These are phyloP conservation scores for Emmelina monodactyla DNA, from an alignment of 2,888 invertebrate species.

Conservation along the genomic window DNA sequence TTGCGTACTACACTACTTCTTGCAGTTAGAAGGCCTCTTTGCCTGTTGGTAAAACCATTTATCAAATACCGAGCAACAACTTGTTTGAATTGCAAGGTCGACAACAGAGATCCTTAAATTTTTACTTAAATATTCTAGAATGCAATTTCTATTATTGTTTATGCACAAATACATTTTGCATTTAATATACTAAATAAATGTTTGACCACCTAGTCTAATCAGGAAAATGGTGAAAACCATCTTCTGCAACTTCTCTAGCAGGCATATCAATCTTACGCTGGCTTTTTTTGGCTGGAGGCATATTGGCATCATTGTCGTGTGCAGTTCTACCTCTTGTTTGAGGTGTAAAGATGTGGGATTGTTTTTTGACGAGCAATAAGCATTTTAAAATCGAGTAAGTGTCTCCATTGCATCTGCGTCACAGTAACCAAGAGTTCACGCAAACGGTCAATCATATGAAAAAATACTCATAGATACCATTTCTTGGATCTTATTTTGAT, in stretches of 20 bases:
- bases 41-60: no score
- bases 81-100: no score
- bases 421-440: slow-evolving; percentile 15
- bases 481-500: slow-evolving; percentile 14
- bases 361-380: slow-evolving; percentile 3
- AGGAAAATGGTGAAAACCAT: slow-evolving; percentile 3
- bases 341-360: not conserved
- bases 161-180: slow-evolving; percentile 12
- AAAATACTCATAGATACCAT: slow-evolving; percentile 14
- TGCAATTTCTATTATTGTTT: slow-evolving; percentile 13
- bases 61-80: no score
- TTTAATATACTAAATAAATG: slow-evolving; percentile 4
- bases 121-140: slow-evolving; percentile 1
- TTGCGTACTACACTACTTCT: no score
- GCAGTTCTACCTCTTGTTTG: not conserved
- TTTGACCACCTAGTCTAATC: not conserved
- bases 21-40: no score
- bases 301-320: not conserved
- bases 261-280: slow-evolving; percentile 3
- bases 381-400: slow-evolving; percentile 11
- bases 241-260: slow-evolving; percentile 1
- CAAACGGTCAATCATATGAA: slow-evolving; percentile 12
- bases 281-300: slow-evolving; percentile 1
- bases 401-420: slow-evolving; percentile 7
- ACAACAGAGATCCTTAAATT: no score